Evolutionary conservation across 2,888 invertebrate genomes (phyloP).

Genomic region (Leptinotarsa haldemani): DNA sequence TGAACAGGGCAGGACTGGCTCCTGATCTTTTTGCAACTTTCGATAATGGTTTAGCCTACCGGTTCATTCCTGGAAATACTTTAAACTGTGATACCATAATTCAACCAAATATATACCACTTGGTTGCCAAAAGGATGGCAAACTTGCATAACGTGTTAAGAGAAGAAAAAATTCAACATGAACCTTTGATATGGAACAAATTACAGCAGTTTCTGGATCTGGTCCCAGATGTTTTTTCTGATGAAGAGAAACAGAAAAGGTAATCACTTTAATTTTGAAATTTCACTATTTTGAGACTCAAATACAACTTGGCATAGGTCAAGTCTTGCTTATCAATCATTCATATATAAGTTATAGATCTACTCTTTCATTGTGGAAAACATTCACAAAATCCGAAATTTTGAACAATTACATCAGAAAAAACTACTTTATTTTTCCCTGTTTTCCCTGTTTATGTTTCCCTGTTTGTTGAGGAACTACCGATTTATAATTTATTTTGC

Average conservation of each 20-base stretch:
- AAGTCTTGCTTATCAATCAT: too few species aligned
- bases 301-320: too few species aligned
- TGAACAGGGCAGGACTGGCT: constrained; percentile 82
- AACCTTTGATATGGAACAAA: constrained; percentile 83
- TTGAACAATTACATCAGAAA: too few species aligned
- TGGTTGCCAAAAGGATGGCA: constrained; percentile 87
- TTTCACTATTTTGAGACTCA: background rate
- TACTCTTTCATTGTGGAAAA: too few species aligned
- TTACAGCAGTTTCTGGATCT: constrained; percentile 78
- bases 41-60: constrained; percentile 93
- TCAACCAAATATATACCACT: constrained; percentile 74
- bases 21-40: constrained; percentile 91
- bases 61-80: constrained; percentile 86
- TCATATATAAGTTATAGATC: too few species aligned
- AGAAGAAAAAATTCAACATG: constrained; percentile 56
- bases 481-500: too few species aligned
- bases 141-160: constrained; percentile 78
- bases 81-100: constrained; percentile 75
- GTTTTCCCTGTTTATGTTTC: too few species aligned
- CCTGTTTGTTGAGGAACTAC: too few species aligned
- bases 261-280: background rate
- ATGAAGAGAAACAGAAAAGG: constrained; percentile 56
- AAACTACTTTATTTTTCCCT: too few species aligned
- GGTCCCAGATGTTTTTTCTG: constrained; percentile 78
- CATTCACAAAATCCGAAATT: too few species aligned